These are phyloP conservation scores for Chaetodon auriga DNA, from an alignment of 2,113 vertebrate genomes.

Conservation along the genomic window DNA sequence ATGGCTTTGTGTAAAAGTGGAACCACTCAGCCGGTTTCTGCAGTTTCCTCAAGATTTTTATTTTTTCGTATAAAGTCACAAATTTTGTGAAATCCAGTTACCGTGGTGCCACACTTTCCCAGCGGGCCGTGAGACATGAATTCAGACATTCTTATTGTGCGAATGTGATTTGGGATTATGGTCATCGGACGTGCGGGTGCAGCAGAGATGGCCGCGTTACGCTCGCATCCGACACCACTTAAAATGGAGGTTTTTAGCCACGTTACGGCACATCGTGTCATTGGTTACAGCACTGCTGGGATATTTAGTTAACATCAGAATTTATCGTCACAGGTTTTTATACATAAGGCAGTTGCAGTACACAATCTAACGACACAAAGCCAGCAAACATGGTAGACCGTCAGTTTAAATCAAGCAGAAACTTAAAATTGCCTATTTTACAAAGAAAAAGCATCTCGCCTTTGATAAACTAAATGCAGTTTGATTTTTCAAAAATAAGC, in stretches of 20 bases:
- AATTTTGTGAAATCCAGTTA: neutral
- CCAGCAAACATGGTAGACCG: neutral
- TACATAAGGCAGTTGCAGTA: neutral
- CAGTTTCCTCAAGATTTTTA: neutral
- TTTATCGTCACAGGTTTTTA: neutral
- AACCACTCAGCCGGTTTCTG: neutral
- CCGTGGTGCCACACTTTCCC: neutral
- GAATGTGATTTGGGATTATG: constrained; percentile 15
- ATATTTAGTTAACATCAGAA: neutral
- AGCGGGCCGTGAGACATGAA: neutral
- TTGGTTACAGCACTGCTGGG: too few relatives aligned
- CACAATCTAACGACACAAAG: neutral
- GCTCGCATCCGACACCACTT: neutral
- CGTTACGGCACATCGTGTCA: neutral
- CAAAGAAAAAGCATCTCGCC: neutral
- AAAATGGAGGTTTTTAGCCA: constrained; percentile 24
- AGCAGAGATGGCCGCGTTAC: neutral
- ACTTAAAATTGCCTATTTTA: neutral
- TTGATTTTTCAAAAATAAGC: neutral
- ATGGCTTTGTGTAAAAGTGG: neutral
- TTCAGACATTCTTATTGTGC: neutral
- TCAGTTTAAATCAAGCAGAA: neutral
- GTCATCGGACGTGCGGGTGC: neutral
- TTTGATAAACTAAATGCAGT: neutral
- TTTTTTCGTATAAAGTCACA: neutral